Conservation (phyloP, 2,797 vertebrate genomes). For the Nothura maculosa region DNA sequence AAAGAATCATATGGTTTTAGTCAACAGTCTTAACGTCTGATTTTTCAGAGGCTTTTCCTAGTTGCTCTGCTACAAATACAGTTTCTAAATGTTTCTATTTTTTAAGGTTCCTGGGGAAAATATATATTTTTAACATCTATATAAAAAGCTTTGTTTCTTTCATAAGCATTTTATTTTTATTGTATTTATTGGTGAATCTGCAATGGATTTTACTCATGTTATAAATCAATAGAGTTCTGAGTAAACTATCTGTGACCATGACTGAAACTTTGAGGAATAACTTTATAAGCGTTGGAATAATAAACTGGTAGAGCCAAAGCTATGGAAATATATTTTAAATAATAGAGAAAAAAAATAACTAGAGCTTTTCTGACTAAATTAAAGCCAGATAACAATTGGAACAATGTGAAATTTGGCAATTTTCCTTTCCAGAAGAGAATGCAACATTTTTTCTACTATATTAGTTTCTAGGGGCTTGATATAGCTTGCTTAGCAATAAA, state of each 20-base stretch:
- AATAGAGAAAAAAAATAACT: neutral
- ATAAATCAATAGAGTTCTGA: neutral
- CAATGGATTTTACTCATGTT: neutral
- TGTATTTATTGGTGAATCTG: neutral
- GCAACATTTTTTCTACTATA: neutral
- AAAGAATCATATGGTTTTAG: neutral
- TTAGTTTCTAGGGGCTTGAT: neutral
- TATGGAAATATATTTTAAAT: neutral
- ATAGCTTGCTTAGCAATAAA: slow-evolving; percentile 32
- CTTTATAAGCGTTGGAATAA: neutral
- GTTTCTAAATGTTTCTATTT: neutral
- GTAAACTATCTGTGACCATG: neutral
- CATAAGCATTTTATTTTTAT: neutral
- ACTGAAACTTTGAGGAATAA: neutral
- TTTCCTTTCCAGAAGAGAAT: slow-evolving; percentile 3
- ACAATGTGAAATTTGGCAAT: neutral
- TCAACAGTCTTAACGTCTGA: neutral
- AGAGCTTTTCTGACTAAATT: neutral
- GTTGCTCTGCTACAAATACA: neutral
- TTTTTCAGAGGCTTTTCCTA: neutral
- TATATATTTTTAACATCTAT: neutral
- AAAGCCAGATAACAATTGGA: neutral
- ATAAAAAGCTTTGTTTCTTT: neutral
- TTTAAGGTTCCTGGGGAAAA: neutral
- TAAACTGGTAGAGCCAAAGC: neutral